These are phyloP conservation scores for Phoenicopterus ruber DNA, from an alignment of 2,113 vertebrate genomes.

Conservation along the genomic window DNA sequence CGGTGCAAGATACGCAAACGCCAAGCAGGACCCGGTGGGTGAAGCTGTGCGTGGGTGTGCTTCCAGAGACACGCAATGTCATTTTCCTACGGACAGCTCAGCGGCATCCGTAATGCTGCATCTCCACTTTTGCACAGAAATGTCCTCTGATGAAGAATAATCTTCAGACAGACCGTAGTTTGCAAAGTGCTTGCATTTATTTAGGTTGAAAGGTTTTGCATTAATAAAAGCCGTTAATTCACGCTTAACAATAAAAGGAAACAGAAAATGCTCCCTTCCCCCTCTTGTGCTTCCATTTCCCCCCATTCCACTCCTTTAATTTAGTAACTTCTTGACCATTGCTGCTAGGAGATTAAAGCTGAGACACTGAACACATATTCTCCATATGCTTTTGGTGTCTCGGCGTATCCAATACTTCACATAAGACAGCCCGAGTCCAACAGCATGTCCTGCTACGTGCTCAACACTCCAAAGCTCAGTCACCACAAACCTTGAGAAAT, in stretches of 20 bases:
- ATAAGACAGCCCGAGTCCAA: neutral
- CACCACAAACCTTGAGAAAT: neutral
- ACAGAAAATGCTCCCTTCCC: neutral
- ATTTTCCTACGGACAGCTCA: neutral
- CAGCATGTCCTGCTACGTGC: neutral
- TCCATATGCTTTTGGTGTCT: neutral
- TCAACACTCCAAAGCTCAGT: neutral
- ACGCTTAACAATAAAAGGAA: neutral
- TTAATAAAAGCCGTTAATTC: neutral
- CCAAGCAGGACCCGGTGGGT: neutral
- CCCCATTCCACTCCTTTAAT: neutral
- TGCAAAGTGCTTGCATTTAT: neutral
- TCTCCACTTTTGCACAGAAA: neutral
- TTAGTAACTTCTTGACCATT: neutral
- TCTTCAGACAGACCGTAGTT: neutral
- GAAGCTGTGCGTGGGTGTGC: neutral
- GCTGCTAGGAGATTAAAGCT: neutral
- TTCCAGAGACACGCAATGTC: too few relatives aligned
- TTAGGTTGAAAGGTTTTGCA: neutral
- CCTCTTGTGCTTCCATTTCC: neutral
- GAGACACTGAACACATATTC: neutral
- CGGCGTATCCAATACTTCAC: rapidly evolving
- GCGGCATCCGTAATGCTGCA: neutral
- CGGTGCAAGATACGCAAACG: rapidly evolving
- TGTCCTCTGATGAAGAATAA: neutral